A percentile compares a stretch with the other conserved stretches of the same genome.
Evolutionary conservation across 30 jellyfish, hydroid and myxozoan genomes (phyloP).

Genomic region (Aurelia sp.): DNA sequence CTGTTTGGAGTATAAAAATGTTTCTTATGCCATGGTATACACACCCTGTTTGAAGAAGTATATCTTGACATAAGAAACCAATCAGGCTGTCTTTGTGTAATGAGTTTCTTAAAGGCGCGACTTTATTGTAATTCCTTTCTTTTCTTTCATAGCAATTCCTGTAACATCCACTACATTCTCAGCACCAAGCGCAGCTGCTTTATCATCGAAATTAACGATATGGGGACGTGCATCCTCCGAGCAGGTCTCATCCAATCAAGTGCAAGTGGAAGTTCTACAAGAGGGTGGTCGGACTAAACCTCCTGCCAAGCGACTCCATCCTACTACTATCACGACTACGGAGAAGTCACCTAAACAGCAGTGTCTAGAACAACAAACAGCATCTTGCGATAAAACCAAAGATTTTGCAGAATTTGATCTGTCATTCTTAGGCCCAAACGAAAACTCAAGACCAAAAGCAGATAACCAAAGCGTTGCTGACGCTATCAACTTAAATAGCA

Average conservation of each 20-base stretch:
- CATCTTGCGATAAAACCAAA: not conserved
- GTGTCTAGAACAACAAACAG: not conserved
- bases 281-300: conserved; percentile 67
- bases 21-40: no score
- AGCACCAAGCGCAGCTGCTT: conserved; percentile 44
- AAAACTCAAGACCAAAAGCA: conserved; percentile 15
- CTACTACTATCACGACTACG: conserved; percentile 29
- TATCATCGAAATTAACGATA: conserved; percentile 55
- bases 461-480: conserved; percentile 20
- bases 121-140: no score
- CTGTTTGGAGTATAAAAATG: no score
- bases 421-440: conserved; percentile 53
- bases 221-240: conserved; percentile 57
- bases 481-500: conserved; percentile 41
- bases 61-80: no score
- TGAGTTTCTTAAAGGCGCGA: no score
- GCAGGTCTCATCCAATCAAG: conserved; percentile 4
- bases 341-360: conserved; percentile 36
- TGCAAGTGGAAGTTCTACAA: conserved; percentile 64
- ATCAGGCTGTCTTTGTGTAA: no score
- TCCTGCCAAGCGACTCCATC: conserved; percentile 58
- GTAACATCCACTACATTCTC: conserved; percentile 49
- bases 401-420: conserved; percentile 40
- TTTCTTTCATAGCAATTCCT: not conserved
- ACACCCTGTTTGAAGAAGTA: no score